Base-by-base conservation (phyloP, 2,888 invertebrate species). In the Biston stratarius region DNA sequence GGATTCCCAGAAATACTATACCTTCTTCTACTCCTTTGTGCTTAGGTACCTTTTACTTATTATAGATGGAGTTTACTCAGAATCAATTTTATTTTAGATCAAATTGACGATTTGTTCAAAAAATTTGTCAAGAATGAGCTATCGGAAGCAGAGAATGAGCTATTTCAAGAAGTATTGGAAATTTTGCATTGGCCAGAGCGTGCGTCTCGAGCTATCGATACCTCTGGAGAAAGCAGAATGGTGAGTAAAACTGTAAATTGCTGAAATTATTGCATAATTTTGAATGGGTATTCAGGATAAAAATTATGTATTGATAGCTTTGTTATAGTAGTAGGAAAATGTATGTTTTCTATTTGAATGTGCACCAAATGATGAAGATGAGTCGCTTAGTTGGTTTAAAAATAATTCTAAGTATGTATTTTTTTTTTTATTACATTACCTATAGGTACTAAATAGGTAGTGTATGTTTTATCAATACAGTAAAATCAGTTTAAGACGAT, bases 81-180 rank as follows among this genome's bases (percentile, higher is more conserved):
- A 14, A 11, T 24, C 24, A 24, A 24, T 60, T 71, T 70, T 68
- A 38, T 64, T 80, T 75, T 81, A 91, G 91, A 82, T 76, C 82
- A 81, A 49, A 71, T 88, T 45, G 83, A 87, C 61, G 70, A 74
- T 24, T 75, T 91, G 52, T 87, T 93, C 67, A 80, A 70, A 57
- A 90, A 86, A 70, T 83, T 81, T 56, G 74, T 87, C 53, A 84
- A 73, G 45, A 83, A 85, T 56, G 80, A 85, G 12, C 67, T 89
- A 58, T 77, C 83, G 0, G 74, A 76, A 38, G 70, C 75, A n/a
- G 92, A 93, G 67, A 67, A 72, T 5, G 71, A 72, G 36, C 73
- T 78, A 15, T 75, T 92, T 61, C 70, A 83, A 49, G 84, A 89
- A 62, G 74, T 89, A 2, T 73, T 91, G 14, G 86, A 91, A 61